These are phyloP conservation scores for Scortum barcoo DNA, from an alignment of 2,113 vertebrate species.

Conservation along the genomic window DNA sequence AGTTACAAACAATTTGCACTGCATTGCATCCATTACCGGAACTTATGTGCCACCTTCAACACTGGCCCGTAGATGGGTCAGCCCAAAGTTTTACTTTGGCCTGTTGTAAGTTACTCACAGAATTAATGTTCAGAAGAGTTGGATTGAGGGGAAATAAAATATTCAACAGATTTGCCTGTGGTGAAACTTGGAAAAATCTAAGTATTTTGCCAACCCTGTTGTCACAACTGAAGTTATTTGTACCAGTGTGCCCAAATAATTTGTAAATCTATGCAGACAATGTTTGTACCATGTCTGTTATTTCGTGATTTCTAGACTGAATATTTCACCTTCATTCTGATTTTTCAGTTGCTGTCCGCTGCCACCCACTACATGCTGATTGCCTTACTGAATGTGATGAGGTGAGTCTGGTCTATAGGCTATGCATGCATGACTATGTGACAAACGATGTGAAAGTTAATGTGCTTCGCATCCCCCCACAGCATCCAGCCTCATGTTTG, in stretches of 20 bases:
- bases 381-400: constrained; percentile 8
- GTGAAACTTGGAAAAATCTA: neutral
- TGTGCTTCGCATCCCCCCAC: neutral
- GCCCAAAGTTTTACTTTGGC: too few species aligned
- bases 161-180: neutral
- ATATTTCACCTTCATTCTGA: neutral
- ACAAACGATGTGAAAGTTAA: constrained; percentile 39
- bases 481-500: constrained; percentile 47
- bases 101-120: too few species aligned
- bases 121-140: too few species aligned
- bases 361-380: constrained; percentile 14
- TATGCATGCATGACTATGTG: constrained; percentile 5
- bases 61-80: too few species aligned
- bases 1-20: too few species aligned
- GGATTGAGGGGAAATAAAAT: neutral
- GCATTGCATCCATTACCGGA: too few species aligned
- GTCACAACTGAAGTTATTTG: neutral
- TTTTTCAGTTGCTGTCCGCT: neutral
- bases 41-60: too few species aligned
- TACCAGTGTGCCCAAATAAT: neutral
- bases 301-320: neutral
- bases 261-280: constrained; percentile 3
- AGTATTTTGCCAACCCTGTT: neutral
- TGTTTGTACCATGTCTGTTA: neutral
- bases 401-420: neutral